Conservation (phyloP, 2,797 vertebrate species). For the Bovichtus variegatus region DNA sequence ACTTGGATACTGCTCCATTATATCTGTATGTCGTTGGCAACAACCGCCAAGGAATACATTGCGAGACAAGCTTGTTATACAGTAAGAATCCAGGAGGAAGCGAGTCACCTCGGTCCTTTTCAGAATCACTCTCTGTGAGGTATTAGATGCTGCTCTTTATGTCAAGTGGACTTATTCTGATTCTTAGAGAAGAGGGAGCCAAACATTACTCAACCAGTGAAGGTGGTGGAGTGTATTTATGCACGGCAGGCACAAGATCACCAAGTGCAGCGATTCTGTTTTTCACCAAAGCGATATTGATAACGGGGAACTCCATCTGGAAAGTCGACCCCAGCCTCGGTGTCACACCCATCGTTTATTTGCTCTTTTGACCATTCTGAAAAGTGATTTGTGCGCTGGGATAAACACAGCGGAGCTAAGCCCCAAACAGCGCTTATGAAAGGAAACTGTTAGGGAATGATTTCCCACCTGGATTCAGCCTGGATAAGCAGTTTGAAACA, state of each 20-base stretch:
- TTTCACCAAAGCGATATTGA: conserved; percentile 57
- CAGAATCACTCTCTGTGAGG: conserved; percentile 65
- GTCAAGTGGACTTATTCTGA: conserved; percentile 52
- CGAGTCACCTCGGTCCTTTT: conserved; percentile 55
- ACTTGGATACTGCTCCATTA: conserved; percentile 50
- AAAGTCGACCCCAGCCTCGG: conserved; percentile 34
- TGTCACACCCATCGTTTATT: conserved; percentile 61
- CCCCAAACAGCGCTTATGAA: conserved; percentile 72
- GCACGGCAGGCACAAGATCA: conserved; percentile 35
- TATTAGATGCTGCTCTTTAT: conserved; percentile 55
- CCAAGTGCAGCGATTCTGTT: conserved; percentile 22
- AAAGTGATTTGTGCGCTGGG: conserved; percentile 73
- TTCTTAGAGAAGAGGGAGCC: conserved; percentile 26
- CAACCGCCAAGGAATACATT: conserved; percentile 22
- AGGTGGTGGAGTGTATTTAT: conserved; percentile 46
- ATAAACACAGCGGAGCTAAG: conserved; percentile 65
- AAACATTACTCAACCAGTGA: conserved; percentile 33
- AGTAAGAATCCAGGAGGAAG: conserved; percentile 17
- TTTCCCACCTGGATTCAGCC: conserved; percentile 80
- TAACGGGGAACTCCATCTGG: conserved; percentile 58
- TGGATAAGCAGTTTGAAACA: conserved; percentile 78
- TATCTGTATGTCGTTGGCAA: conserved; percentile 43
- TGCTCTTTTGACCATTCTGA: conserved; percentile 66
- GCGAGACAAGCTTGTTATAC: conserved; percentile 23
- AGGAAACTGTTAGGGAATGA: conserved; percentile 76